Percentiles rank a stretch among this genome's conserved stretches.
These are phyloP conservation scores for Thamnaconus septentrionalis DNA, from an alignment of 2,113 vertebrate species.

Conservation along the genomic window DNA sequence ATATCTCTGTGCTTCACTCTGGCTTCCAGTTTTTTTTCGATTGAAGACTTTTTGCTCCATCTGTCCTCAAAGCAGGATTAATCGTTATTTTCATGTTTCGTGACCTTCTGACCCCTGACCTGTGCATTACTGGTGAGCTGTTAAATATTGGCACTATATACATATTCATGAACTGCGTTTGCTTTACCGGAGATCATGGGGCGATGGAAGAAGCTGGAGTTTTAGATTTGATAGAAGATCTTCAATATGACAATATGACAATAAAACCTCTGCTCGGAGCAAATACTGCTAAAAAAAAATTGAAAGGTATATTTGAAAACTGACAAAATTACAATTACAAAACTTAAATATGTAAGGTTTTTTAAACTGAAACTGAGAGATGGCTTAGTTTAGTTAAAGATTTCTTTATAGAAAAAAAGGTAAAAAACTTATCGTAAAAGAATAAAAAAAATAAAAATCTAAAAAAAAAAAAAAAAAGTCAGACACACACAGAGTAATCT, in stretches of 20 bases:
- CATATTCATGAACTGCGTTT: no score
- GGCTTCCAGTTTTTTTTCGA: conserved; percentile 3
- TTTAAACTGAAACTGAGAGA: no score
- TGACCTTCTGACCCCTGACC: conserved; percentile 35
- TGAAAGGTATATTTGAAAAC: background rate
- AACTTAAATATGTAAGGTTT: no score
- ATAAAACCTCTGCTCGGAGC: background rate
- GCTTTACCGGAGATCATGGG: no score
- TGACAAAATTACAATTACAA: background rate
- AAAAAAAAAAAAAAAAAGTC: conserved; percentile 1
- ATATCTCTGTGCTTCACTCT: conserved; percentile 18
- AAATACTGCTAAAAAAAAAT: background rate
- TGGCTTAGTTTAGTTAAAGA: no score
- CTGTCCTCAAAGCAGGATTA: conserved; percentile 5
- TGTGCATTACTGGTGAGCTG: background rate
- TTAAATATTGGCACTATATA: background rate
- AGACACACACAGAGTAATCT: conserved; percentile 29
- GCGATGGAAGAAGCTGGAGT: no score
- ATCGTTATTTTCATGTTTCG: conserved; percentile 15
- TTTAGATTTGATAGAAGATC: no score
- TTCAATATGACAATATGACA: background rate
- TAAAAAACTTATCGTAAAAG: background rate
- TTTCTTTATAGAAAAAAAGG: no score
- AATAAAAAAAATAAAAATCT: background rate
- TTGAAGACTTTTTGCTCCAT: conserved; percentile 9